These are phyloP conservation scores for Collichthys lucidus DNA, from an alignment of 2,113 vertebrate genomes.

Conservation along the genomic window DNA sequence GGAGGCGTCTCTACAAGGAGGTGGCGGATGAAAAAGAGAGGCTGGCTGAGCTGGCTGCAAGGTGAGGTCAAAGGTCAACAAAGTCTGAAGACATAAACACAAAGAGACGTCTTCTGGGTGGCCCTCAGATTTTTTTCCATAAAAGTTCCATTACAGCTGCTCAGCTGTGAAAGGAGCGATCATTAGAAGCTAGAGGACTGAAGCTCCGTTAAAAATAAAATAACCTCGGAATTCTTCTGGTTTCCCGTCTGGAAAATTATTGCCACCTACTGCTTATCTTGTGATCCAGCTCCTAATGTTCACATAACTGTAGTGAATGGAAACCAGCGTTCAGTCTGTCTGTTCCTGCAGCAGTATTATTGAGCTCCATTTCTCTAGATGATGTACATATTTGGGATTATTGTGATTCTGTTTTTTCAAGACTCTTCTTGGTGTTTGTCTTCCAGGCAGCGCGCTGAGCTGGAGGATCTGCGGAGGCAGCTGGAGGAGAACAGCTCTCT, in stretches of 20 bases:
- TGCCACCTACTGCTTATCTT: too few species aligned
- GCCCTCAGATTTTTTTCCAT: neutral
- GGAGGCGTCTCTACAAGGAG: slow-evolving; percentile 88
- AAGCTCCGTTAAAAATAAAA: neutral
- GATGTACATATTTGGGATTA: neutral
- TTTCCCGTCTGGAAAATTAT: too few species aligned
- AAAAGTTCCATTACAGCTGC: too few species aligned
- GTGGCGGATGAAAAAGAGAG: slow-evolving; percentile 93
- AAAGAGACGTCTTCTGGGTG: neutral
- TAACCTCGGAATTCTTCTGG: too few species aligned
- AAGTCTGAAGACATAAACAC: neutral
- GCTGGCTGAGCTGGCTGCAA: slow-evolving; percentile 88
- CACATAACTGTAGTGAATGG: too few species aligned
- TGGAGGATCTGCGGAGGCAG: slow-evolving; percentile 89
- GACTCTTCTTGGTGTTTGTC: neutral
- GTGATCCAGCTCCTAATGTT: too few species aligned
- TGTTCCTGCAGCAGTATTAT: neutral
- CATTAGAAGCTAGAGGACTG: neutral
- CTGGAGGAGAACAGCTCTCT: slow-evolving; percentile 89
- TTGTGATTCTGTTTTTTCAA: neutral
- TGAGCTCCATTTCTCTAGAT: neutral
- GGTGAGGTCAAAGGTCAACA: slow-evolving; percentile 79
- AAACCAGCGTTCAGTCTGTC: too few species aligned
- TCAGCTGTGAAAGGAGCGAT: neutral
- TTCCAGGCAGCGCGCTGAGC: slow-evolving; percentile 89